Evolutionary conservation across 2,888 invertebrate species (phyloP), one percentile per base, ranked within the genome.

Genomic region (Argyresthia albistria): DNA sequence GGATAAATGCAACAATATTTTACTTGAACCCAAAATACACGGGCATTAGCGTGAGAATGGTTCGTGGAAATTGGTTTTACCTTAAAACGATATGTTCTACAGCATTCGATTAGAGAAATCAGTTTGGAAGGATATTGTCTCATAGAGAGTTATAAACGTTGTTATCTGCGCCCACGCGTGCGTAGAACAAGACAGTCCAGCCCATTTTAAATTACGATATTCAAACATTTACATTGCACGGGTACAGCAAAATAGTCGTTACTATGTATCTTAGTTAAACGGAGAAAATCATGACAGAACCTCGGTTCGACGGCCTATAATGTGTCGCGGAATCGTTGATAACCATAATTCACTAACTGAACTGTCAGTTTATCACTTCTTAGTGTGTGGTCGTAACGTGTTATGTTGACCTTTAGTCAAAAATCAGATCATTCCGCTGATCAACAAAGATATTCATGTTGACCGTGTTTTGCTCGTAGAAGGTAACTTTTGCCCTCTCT

Each of bases 401-500:
- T 25, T 25, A 25, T 25, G 25, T 25, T 6, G 25, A 25, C 6
- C 6, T 25, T 2, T 25, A 25, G 2, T 25, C 25, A 6, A 25
- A 25, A 25, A 25, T 25, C 25, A 4, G 25, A 25, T 25, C 6
- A 25, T 25, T 25, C 25, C 6, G 25, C 6, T 25, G 25, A 25
- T 25, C 25, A 25, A 25, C 25, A 25, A 25, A 25, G 25, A 25
- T 25, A 65, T 61, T 53, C 46, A 57, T 46, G 52, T 59, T 54
- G 11, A 46, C 51, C 65, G 67, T 43, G 59, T 56, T 14, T n/a
- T 25, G 10, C 59, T 53, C 69, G 65, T 54, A 63, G 63, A 60
- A 48, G 62, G 61, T 65, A 65, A 61, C 65, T 65, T 75, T 70
- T 65, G 66, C 73, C 63, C 64, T 63, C 62, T 62, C 58, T 57